Conservation (phyloP, 1,140 invertebrate genomes). For the Pinna nobilis region DNA sequence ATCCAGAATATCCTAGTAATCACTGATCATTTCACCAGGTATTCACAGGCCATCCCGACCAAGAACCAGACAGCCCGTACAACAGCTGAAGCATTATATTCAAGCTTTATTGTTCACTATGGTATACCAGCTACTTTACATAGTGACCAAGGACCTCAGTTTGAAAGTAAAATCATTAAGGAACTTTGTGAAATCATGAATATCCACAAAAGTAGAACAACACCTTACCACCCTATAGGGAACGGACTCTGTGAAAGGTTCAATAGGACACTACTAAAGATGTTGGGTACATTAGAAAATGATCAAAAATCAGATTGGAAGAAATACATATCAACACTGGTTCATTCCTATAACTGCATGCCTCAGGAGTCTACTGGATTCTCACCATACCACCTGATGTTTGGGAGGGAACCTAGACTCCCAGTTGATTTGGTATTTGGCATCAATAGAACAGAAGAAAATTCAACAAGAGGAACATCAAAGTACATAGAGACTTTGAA, state of each 20-base stretch:
- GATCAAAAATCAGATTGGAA: neutral
- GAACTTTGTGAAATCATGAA: slow-evolving; percentile 30
- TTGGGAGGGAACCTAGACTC: slow-evolving; percentile 26
- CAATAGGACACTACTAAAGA: neutral
- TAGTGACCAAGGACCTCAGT: slow-evolving; percentile 65
- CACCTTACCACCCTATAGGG: neutral
- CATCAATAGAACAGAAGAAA: neutral
- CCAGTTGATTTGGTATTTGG: slow-evolving; percentile 11
- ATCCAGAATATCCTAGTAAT: slow-evolving; percentile 42
- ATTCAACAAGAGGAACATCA: neutral
- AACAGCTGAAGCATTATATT: slow-evolving; percentile 63
- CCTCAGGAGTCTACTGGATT: neutral
- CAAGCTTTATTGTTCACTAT: slow-evolving; percentile 62
- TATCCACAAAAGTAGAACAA: slow-evolving; percentile 12
- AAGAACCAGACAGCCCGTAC: slow-evolving; percentile 49
- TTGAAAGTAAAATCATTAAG: slow-evolving; percentile 34
- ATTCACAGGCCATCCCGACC: slow-evolving; percentile 42
- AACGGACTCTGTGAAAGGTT: neutral
- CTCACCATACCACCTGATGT: slow-evolving; percentile 26
- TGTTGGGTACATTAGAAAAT: neutral
- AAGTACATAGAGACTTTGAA: neutral
- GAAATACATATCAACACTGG: neutral
- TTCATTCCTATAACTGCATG: neutral
- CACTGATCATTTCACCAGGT: slow-evolving; percentile 57
- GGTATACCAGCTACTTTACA: slow-evolving; percentile 68